Conservation (phyloP, 2,113 vertebrate genomes). For the Orycteropus afer region DNA sequence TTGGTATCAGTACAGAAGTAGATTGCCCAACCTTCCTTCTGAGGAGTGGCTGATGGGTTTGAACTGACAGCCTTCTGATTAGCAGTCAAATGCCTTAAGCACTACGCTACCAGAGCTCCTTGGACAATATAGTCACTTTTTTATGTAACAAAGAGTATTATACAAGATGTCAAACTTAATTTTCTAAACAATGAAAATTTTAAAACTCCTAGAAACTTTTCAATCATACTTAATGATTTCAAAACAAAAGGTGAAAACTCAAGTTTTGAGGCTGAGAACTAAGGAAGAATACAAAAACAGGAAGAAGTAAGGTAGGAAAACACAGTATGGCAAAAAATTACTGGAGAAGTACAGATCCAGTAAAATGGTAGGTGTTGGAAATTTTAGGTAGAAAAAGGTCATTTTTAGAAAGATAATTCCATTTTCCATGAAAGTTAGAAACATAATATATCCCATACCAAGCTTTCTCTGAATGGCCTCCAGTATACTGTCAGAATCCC, state of each 20-base stretch:
- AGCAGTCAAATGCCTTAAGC: too few relatives aligned
- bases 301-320: conserved; percentile 48
- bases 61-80: too few relatives aligned
- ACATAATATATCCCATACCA: conserved; percentile 86
- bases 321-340: conserved; percentile 26
- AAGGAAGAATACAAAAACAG: conserved; percentile 2
- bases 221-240: conserved; percentile 18
- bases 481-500: conserved; percentile 96
- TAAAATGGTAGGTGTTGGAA: conserved; percentile 4
- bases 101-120: too few relatives aligned
- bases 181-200: conserved; percentile 42
- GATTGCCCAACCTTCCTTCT: too few relatives aligned
- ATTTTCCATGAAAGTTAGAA: conserved; percentile 14
- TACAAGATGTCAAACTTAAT: conserved; percentile 22
- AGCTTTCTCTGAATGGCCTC: conserved; percentile 96
- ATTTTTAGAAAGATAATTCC: conserved; percentile 39
- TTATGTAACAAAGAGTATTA: too few relatives aligned
- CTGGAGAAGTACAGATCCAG: neutral
- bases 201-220: conserved; percentile 42
- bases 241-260: conserved; percentile 37
- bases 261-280: conserved; percentile 50
- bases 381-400: conserved; percentile 28
- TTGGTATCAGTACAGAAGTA: too few relatives aligned
- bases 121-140: neutral
- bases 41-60: too few relatives aligned